Percentiles rank a stretch among this genome's conserved stretches.
phyloP scores from a whole-genome alignment of 2,888 invertebrate genomes.

The Cabera pusaria region DNA sequence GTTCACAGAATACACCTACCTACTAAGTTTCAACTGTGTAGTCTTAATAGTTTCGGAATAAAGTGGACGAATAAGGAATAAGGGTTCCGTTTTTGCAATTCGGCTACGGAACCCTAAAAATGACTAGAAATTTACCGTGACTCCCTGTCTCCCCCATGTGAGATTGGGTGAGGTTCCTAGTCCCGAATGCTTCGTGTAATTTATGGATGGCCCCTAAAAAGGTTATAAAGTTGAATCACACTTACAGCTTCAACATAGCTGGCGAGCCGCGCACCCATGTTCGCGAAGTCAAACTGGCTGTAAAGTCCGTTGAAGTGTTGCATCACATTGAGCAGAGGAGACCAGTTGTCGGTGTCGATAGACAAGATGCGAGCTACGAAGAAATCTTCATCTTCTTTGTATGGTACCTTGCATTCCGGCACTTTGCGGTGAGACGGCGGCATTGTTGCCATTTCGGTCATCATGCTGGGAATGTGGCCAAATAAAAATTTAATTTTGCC shows the following conservation, averaged over 20 bases:
- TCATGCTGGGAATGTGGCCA: slow-evolving; percentile 5
- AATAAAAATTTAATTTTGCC: no score
- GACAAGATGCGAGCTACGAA: slow-evolving; percentile 49
- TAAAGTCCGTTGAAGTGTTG: slow-evolving; percentile 62
- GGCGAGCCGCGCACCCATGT: slow-evolving; percentile 62
- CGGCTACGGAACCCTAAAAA: no score
- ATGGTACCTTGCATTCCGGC: slow-evolving; percentile 55
- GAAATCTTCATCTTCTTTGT: slow-evolving; percentile 53
- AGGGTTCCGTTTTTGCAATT: no score
- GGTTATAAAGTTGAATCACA: no score
- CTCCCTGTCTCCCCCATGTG: no score
- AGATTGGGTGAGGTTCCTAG: no score
- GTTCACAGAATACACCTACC: no score
- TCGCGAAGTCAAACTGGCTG: slow-evolving; percentile 51
- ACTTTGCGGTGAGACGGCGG: slow-evolving; percentile 48
- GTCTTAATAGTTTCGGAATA: no score
- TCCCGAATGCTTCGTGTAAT: no score
- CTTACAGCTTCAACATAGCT: slow-evolving; percentile 67
- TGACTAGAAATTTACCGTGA: no score
- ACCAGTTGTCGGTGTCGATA: slow-evolving; percentile 55
- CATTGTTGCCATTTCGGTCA: slow-evolving; percentile 43
- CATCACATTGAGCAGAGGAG: slow-evolving; percentile 55
- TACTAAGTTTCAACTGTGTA: no score
- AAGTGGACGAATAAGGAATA: no score
- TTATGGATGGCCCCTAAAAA: not conserved